Evolutionary conservation across 2,113 vertebrate genomes (phyloP), one percentile per base, ranked within the genome.

Genomic region (Tachysurus vachellii): DNA sequence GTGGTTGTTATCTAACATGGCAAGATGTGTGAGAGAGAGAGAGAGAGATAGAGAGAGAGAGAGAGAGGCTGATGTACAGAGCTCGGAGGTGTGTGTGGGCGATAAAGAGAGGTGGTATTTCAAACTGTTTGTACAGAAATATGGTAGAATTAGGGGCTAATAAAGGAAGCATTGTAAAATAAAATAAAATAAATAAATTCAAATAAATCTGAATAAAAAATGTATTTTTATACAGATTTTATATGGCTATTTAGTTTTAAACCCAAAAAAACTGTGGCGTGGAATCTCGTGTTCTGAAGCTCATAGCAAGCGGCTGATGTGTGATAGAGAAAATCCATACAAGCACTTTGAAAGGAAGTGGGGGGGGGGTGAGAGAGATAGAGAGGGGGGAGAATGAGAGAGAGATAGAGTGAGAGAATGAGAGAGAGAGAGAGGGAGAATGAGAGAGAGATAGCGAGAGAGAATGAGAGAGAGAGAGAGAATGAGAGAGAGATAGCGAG

Each of bases 341-440:
- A 42, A 62, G 42, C 77, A 80, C 70, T 87, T 91, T 91, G 4
- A 87, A 92, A 90, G 89, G 94, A 92, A 23, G 42, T 92, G 89
- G 88, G 92, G 86, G 66, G 26, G n/a, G n/a, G n/a, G n/a, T n/a
- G n/a, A n/a, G n/a, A n/a, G n/a, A 92, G 90, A 91, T 88, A 71
- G 91, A 50, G 47, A 47, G 44, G 6, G 44, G 1, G 23, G 44
- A 50, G 47, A 50, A 5, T 2, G 47, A 50, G 12, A 11, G 31
- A 42, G 17, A 50, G 73, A 77, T 73, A 21, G 23, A 76, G 17
- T 21, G 79, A 54, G 50, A 36, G 19, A 26, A 26, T 11, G 26
- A 14, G 77, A 36, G 23, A 10, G 47, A 50, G 47, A 50, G 47
- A 50, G 47, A 50, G 47, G 44, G 44, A 47, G 6, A 47, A 6